Conservation (phyloP, 1,140 invertebrate species). For the Dryas iulia region DNA sequence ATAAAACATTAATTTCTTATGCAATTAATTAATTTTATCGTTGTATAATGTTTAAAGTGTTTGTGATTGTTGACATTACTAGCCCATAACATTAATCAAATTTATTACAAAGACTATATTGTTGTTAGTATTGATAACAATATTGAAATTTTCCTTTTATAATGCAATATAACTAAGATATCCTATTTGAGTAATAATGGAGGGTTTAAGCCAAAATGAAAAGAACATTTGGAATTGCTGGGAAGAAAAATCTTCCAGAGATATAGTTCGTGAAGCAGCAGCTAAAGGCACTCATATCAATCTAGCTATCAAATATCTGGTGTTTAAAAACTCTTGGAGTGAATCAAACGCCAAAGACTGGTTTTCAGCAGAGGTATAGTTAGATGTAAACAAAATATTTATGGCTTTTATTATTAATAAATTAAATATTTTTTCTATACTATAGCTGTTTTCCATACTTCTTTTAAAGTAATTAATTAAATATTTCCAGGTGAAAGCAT, state of each 20-base stretch:
- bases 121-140: background rate
- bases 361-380: constrained; percentile 80
- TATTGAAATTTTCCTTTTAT: background rate
- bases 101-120: background rate
- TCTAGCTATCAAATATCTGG: constrained; percentile 82
- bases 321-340: constrained; percentile 78
- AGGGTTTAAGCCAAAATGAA: constrained; percentile 78
- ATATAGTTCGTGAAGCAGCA: constrained; percentile 84
- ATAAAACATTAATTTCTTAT: background rate
- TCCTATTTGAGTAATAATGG: constrained; percentile 57
- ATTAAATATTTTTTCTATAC: background rate
- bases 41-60: too few species aligned
- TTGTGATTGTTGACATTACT: background rate
- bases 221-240: constrained; percentile 82
- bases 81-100: background rate
- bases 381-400: too few species aligned
- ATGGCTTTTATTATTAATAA: background rate
- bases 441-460: background rate
- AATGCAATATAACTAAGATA: background rate
- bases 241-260: constrained; percentile 80
- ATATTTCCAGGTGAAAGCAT: constrained; percentile 79
- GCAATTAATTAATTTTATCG: too few species aligned
- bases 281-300: constrained; percentile 83
- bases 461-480: background rate
- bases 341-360: constrained; percentile 78